Base-by-base conservation (phyloP, 2,888 invertebrate species). In the Thyatira batis region DNA sequence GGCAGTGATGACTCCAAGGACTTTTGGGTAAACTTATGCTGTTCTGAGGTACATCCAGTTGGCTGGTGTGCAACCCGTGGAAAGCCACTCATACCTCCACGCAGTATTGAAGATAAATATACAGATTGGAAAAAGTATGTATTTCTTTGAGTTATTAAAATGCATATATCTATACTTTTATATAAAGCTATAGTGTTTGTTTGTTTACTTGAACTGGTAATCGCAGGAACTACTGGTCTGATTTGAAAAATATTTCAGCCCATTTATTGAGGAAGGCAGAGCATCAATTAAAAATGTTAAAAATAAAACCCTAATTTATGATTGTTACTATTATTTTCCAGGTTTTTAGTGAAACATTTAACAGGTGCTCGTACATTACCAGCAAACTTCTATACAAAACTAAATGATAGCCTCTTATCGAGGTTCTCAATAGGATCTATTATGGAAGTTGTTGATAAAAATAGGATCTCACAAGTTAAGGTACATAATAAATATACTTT, bases 31-130 rank as follows among this genome's bases (percentile, higher is more conserved):
- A 98, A 98, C 73, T 91, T 99, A 50, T 98, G 98, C 85, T 97
- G 97, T 57, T 96, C 97, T 20, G 96, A 97, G 78, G 97, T 99
- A n/a, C 98, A 98, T 87, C 97, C 98, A 13, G 98, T 99, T 3
- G 99, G 99, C 5, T 99, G 99, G 98, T 98, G 98, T 89, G 98
- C 98, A 3, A 97, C 97, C 0, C 94, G 98, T 58, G 98, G 98
- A 27, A 98, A 98, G 82, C 98, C 98, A 1, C 92, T 99, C 8
- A 98, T 98, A 82, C 98, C 99, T 17, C 99, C 99, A 10, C 95
- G 95, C 82, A 96, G 95, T 54, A 98, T 99, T 76, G 97, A 97
- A 82, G 95, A 97, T 78, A 98, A 98, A 90, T 97, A 97, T 85
- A 94, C 94, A 61, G 98, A 99, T 91, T 99, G 99, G 99, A 98